Percentiles rank a stretch among this genome's conserved stretches.
phyloP scores from a whole-genome alignment of 1,140 invertebrate species.

The Diorhabda sublineata region DNA sequence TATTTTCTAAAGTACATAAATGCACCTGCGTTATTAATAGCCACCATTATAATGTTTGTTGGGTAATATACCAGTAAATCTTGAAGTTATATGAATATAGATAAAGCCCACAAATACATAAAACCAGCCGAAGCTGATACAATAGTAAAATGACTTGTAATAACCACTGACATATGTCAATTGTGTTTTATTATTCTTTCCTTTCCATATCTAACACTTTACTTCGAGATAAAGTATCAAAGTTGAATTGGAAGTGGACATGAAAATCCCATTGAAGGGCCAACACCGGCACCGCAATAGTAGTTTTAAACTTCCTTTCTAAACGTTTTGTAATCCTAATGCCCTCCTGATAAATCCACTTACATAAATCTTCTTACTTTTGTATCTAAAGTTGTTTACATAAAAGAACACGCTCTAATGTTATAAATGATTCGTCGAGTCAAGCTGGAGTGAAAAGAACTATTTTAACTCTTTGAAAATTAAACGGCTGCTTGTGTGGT shows the following conservation, averaged over 20 bases:
- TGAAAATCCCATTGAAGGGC: conserved; percentile 14
- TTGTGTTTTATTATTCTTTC: not conserved
- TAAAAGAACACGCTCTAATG: conserved; percentile 16
- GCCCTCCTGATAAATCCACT: conserved; percentile 14
- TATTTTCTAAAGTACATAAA: no score
- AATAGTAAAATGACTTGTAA: not conserved
- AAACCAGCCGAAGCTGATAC: no score
- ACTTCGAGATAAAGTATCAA: conserved; percentile 12
- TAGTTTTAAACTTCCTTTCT: conserved; percentile 1
- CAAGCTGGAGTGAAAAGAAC: not conserved
- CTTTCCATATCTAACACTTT: not conserved
- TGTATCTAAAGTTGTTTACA: conserved; percentile 14
- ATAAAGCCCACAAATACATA: no score
- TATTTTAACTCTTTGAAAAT: conserved; percentile 7
- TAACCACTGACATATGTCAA: not conserved
- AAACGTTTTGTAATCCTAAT: conserved; percentile 15
- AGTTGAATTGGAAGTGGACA: conserved; percentile 8
- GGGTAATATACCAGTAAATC: no score
- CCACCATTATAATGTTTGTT: no score
- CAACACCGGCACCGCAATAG: not conserved
- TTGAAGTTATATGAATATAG: no score
- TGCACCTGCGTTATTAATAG: no score
- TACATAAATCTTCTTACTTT: conserved; percentile 17
- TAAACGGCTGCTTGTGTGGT: conserved; percentile 13
- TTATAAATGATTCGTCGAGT: conserved; percentile 15